Evolutionary conservation across 2,797 vertebrate genomes (phyloP).

Genomic region (Antennarius maculatus): DNA sequence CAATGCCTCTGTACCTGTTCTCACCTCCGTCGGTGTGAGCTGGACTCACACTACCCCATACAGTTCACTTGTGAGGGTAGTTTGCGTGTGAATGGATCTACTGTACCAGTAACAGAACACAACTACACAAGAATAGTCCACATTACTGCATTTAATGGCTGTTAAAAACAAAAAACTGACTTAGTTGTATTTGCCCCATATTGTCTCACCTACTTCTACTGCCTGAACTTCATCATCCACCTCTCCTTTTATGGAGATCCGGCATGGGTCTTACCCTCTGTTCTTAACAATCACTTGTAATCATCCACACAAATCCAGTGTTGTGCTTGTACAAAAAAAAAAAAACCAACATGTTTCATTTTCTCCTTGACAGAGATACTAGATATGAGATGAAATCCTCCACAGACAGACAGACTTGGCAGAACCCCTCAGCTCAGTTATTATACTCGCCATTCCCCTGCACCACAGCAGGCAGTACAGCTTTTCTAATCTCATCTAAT

Average conservation of each 20-base stretch:
- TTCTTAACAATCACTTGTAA: neutral
- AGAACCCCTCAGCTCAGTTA: conserved; percentile 15
- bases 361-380: neutral
- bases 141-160: no score
- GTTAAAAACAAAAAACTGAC: neutral
- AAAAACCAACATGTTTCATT: conserved; percentile 9
- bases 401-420: neutral
- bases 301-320: neutral
- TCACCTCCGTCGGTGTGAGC: no score
- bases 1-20: no score
- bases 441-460: neutral
- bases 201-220: neutral
- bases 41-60: no score
- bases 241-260: neutral
- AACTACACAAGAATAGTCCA: no score
- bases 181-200: neutral
- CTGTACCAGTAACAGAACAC: no score
- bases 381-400: conserved; percentile 10
- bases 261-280: neutral
- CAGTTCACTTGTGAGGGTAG: no score
- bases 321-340: neutral
- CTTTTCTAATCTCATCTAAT: conserved; percentile 43
- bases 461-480: neutral
- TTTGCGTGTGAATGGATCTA: no score
- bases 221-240: neutral